Percentiles rank a stretch among this genome's conserved stretches.
Evolutionary conservation across 2,113 vertebrate species (phyloP).

Genomic region (Corythoichthys intestinalis): DNA sequence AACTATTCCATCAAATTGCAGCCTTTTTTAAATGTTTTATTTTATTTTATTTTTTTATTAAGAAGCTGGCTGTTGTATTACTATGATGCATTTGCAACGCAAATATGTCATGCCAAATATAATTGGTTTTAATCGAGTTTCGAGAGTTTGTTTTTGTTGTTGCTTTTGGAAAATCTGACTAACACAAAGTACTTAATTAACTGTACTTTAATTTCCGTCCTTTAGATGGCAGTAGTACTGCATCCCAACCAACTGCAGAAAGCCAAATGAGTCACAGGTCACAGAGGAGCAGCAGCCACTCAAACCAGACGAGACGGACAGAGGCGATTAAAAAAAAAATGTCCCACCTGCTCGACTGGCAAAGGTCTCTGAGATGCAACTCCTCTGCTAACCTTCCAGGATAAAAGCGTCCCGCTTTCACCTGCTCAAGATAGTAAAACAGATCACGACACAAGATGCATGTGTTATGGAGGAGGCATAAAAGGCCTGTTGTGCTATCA

Average conservation of each 20-base stretch:
- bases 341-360: slow-evolving; percentile 53
- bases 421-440: slow-evolving; percentile 44
- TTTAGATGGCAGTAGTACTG: slow-evolving; percentile 61
- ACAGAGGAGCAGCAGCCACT: slow-evolving; percentile 47
- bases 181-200: background rate
- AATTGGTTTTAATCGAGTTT: background rate
- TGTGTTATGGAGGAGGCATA: slow-evolving; percentile 42
- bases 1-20: no score
- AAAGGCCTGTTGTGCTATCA: slow-evolving; percentile 49
- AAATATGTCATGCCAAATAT: background rate
- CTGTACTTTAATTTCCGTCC: slow-evolving; percentile 11
- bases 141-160: background rate
- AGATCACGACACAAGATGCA: slow-evolving; percentile 39
- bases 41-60: background rate
- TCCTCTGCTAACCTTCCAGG: slow-evolving; percentile 44
- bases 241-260: slow-evolving; percentile 23
- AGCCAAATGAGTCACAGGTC: slow-evolving; percentile 51
- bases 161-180: background rate
- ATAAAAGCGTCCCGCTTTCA: slow-evolving; percentile 41
- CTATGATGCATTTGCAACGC: background rate
- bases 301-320: slow-evolving; percentile 44
- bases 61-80: background rate
- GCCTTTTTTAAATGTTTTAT: no score
- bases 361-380: slow-evolving; percentile 41
- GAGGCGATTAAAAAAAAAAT: slow-evolving; percentile 57